Base-by-base conservation (phyloP, 2,888 invertebrate genomes). In the Cloeon dipterum region DNA sequence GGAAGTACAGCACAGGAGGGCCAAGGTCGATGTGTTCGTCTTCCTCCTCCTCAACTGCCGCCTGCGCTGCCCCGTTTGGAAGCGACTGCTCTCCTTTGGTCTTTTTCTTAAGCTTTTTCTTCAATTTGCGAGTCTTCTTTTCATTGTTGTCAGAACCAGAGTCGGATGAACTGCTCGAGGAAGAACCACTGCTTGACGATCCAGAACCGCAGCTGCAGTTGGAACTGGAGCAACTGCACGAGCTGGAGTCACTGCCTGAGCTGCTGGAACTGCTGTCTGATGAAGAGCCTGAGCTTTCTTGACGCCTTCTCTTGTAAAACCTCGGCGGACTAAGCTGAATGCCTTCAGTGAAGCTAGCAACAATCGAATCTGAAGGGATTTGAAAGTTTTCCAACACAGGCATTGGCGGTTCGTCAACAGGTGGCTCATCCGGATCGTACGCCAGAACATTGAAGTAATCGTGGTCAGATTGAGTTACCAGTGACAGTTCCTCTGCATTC, bases 241-340 rank as follows among this genome's bases (percentile, higher is more conserved):
- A 81, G 1, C 78, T 73, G 3, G 78, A 78, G 50, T 83, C 82
- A 0, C 78, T 75, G 49, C 82, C 82, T 49, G 74, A 77, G 2
- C 64, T 66, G 45, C 75, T 76, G 42, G 77, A 78, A 16, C 77
- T 76, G 46, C 39, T 25, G 41, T 70, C 72, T 49, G 75, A 77
- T 1, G 77, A 75, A 2, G 77, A 75, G 16, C 74, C 72, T 25
- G 40, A 40, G 42, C 65, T 57, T 20, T 53, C 41, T 46, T 56
- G 42, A 59, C 52, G 54, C 57, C 56, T 65, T 40, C 64, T 59
- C n/a, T n/a, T n/a, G n/a, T 58, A 60, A 52, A 53, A 60, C 49
- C 51, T 61, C 44, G 46, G 46, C 42, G 29, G 29, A 5, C 13
- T 29, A 7, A n/a, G 7, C 7, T 14, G n/a, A 8, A 8, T 14